Base-by-base conservation (phyloP, 2,113 vertebrate species). In the Aplodontia rufa region DNA sequence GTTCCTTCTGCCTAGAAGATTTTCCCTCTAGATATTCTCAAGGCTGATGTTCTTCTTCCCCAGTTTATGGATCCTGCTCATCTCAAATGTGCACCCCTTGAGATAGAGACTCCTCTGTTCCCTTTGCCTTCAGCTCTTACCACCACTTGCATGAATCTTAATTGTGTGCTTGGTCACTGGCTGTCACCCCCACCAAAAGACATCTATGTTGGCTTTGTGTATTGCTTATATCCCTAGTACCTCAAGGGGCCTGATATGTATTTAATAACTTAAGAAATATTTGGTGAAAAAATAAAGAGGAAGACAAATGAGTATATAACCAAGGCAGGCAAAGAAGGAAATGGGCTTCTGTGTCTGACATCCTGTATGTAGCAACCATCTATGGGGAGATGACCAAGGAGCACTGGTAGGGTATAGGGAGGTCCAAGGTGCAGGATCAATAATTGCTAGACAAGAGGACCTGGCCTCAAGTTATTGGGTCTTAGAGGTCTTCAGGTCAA, bases 401-500 rank as follows among this genome's bases (percentile, higher is more conserved):
- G 11, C 53, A 58, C 6, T 58, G 42, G 51, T 32, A 55, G 32
- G 1, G 10, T 16, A 86, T 0, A 42, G 8, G 12, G 22, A 92
- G 0, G 11, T 22, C 2, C 13, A 13, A 17, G 32, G 6, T 4
- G 8, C 26, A 72, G 40, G 9, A 20, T 91, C 32, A 68, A 35
- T 24, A 35, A 60, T 0, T 0, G 5, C 5, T 28, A 19, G 35
- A n/a, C 20, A 3, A 37, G 12, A 62, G 26, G 32, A 55, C 28
- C 58, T 42, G 9, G 49, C 11, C 49, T 40, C 3, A 28, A 32
- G 8, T 22, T 37, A 8, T 26, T 76, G 2, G 22, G 42, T 69
- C 60, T 91, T 81, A 91, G 62, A 86, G 19, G 35, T 45, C 20
- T 69, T 90, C 22, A 37, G 17, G 28, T 71, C 14, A 49, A 90